Evolutionary conservation across 2,888 invertebrate genomes (phyloP), one percentile per base, ranked within the genome.

Genomic region (Drosophila testacea): DNA sequence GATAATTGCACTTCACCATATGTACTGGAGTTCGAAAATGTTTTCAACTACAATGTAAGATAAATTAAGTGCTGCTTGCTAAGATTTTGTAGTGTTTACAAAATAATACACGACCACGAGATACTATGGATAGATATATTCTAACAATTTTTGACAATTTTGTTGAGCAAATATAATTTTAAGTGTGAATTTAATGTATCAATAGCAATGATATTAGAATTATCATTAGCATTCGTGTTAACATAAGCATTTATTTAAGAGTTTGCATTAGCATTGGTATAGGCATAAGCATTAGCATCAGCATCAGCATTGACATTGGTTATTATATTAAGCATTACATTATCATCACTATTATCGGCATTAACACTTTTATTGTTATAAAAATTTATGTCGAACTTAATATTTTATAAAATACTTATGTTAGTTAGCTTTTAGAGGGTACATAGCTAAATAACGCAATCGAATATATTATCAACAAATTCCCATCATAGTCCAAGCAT

Each of bases 31-130:
- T 34, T 55, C n/a, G 10, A 13, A 38, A 41, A 48, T 57, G 42
- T 66, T 51, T 48, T 59, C 42, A 11, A 60, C 52, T 27, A 73
- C 78, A 77, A 28, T 73, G 67, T 74, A 22, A 28, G 32, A n/a
- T 28, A 7, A 32, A 32, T 32, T 34, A 47, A 41, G 39, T 61
- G 42, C 27, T 52, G 52, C 42, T 61, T 52, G 42, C 16, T 16
- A 13, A 61, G 42, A 44, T 54, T 54, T 34, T 13, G 4, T 6
- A 38, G 11, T 28, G 11, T 4, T 13, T 6, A 10, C 7, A 10
- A 10, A 7, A 41, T 22, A 32, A 9, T 16, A 13, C 16, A 11
- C 16, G 9, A 39, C 52, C 9, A 1, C 1, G 6, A 38, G 28
- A 48, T 47, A 30, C 61, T 16, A 48, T 69, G 7, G 9, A 36